A percentile compares a stretch with the other conserved stretches of the same genome.
Conservation (phyloP, 1,140 invertebrate genomes). For the Saccostrea echinata region DNA sequence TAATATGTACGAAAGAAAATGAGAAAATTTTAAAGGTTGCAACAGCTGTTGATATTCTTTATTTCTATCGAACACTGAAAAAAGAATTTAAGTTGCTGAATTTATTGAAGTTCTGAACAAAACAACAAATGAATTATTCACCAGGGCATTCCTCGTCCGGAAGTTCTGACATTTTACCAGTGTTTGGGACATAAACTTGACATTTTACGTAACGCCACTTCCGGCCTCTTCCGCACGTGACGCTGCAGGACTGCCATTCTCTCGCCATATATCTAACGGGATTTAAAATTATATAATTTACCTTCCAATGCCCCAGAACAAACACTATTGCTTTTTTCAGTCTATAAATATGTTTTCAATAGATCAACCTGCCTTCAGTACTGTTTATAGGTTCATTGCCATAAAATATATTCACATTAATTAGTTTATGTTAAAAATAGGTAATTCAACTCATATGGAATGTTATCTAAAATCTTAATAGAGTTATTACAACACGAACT, state of each 20-base stretch:
- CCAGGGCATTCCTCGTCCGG: constrained; percentile 92
- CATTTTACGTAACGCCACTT: constrained; percentile 90
- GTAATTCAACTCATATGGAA: neutral
- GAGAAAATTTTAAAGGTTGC: neutral
- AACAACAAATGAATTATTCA: constrained; percentile 44
- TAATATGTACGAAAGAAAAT: neutral
- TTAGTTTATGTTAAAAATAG: neutral
- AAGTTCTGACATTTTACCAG: constrained; percentile 79
- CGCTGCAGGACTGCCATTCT: constrained; percentile 94
- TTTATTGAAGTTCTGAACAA: too few species aligned
- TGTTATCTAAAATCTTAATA: constrained; percentile 13
- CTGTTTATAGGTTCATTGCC: neutral
- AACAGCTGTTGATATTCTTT: too few species aligned
- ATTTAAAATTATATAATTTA: neutral
- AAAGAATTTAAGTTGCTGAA: too few species aligned
- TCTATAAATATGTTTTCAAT: neutral
- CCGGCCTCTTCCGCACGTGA: constrained; percentile 92
- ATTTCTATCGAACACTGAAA: too few species aligned
- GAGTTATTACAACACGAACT: neutral
- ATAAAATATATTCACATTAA: neutral
- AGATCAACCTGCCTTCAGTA: neutral
- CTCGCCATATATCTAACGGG: constrained; percentile 86
- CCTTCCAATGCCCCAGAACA: neutral
- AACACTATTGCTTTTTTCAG: neutral
- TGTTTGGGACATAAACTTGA: constrained; percentile 89